Conservation (phyloP, 2,113 vertebrate genomes). For the Collichthys lucidus region DNA sequence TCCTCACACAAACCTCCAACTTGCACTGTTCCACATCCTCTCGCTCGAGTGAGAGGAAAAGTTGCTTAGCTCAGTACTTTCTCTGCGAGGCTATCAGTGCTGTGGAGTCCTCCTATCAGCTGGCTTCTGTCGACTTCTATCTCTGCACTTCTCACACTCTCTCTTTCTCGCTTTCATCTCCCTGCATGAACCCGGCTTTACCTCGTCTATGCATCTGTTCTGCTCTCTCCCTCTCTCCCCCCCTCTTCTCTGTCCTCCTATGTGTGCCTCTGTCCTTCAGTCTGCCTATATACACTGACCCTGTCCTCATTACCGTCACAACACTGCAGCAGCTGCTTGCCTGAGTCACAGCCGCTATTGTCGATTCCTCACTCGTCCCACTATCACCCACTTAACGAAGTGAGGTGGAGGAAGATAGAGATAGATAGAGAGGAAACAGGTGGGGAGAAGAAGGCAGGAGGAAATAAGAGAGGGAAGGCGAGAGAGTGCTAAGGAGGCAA, state of each 20-base stretch:
- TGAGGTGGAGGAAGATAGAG: constrained; percentile 20
- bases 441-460: constrained; percentile 34
- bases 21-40: constrained; percentile 26
- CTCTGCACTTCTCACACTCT: constrained; percentile 29
- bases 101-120: constrained; percentile 54
- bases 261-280: constrained; percentile 58
- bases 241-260: constrained; percentile 35
- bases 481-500: constrained; percentile 18
- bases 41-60: constrained; percentile 35
- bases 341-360: constrained; percentile 75
- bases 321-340: constrained; percentile 70
- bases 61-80: constrained; percentile 68
- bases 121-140: constrained; percentile 52
- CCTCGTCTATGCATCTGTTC: constrained; percentile 44
- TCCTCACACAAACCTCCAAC: constrained; percentile 37
- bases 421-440: constrained; percentile 35
- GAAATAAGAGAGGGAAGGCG: constrained; percentile 10
- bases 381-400: constrained; percentile 61
- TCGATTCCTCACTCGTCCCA: constrained; percentile 67
- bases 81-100: constrained; percentile 36
- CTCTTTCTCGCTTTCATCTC: constrained; percentile 23
- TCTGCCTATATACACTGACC: constrained; percentile 71
- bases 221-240: constrained; percentile 5
- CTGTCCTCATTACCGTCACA: constrained; percentile 81
- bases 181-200: constrained; percentile 45